phyloP scores from a whole-genome alignment of 1,140 invertebrate species.

The Drosophila watanabei region DNA sequence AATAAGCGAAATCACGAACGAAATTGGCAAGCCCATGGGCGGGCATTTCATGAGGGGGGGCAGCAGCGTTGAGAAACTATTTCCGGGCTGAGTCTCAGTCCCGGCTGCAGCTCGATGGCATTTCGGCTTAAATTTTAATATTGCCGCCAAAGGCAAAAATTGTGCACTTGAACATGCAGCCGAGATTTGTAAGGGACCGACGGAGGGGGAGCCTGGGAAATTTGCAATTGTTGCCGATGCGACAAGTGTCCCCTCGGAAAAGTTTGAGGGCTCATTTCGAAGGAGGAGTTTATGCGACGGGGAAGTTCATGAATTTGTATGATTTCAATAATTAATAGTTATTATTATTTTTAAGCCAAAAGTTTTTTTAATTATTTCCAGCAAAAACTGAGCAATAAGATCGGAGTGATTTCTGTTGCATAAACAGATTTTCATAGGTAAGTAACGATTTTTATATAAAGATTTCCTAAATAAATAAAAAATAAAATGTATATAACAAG shows the following conservation, averaged over 20 bases:
- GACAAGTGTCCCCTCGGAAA: constrained; percentile 54
- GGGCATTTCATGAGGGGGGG: constrained; percentile 7
- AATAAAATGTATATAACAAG: neutral
- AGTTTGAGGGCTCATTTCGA: constrained; percentile 8
- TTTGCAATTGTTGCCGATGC: constrained; percentile 68
- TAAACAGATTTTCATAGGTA: neutral
- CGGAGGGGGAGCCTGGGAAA: neutral
- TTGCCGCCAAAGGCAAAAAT: constrained; percentile 64
- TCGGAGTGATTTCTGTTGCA: too few relatives aligned
- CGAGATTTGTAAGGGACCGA: neutral
- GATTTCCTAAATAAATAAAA: neutral
- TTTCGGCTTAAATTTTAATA: constrained; percentile 78
- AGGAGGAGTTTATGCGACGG: constrained; percentile 15
- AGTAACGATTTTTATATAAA: neutral
- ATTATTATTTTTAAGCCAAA: too few relatives aligned
- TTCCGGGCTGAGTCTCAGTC: constrained; percentile 55
- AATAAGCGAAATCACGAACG: constrained; percentile 38
- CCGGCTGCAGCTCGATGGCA: constrained; percentile 55
- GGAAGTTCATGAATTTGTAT: neutral
- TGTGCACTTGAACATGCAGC: constrained; percentile 56
- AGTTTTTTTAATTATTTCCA: too few relatives aligned
- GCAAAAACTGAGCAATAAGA: too few relatives aligned
- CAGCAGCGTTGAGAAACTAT: constrained; percentile 61
- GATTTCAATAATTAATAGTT: too few relatives aligned
- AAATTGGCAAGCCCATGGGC: constrained; percentile 30